Base-by-base conservation (phyloP, 2,888 invertebrate species). In the Plebejus melissa region DNA sequence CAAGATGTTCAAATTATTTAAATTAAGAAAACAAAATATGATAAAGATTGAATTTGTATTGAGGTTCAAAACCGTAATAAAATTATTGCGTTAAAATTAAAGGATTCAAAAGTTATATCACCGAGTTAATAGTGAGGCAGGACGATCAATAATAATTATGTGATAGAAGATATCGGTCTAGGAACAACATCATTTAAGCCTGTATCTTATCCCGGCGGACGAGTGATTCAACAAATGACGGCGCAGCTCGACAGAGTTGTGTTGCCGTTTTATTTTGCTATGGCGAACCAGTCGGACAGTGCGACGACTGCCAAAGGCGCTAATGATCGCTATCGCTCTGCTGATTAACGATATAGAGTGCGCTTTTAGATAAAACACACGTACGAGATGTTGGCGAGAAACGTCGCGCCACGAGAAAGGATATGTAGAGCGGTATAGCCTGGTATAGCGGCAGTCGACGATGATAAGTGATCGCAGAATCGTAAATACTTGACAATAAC, bases 301-400 rank as follows among this genome's bases (percentile, higher is more conserved):
- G 71, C 41, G 46, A 46, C 72, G 50, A 32, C 50, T 72, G 50
- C 72, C 72, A 54, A 72, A 71, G 72, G 72, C 32, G 72, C 54
- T 72, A 72, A 54, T 72, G 72, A 72, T 72, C 32, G 16, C 72
- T 50, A 72, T 72, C 72, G 50, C 2, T 1, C 5, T n/a, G 46
- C 72, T 72, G 72, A 72, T 72, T 50, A 72, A 72, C 46, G 46
- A 54, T 50, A 72, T 72, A 16, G 13, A 72, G 71, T 72, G 72
- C 72, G 72, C 72, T 72, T 72, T 72, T 50, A 72, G 54, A 72
- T 72, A 72, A 72, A 72, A 72, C 50, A 72, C 28, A 54, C 50
- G 32, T 54, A 32, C 46, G 11, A 6, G 16, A 5, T 54, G 50
- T 36, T 65, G 7, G 13, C 65, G 65, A n/a, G 57, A 57, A 57